Base-by-base conservation (phyloP, 2,113 vertebrate genomes). In the Pedetes capensis region DNA sequence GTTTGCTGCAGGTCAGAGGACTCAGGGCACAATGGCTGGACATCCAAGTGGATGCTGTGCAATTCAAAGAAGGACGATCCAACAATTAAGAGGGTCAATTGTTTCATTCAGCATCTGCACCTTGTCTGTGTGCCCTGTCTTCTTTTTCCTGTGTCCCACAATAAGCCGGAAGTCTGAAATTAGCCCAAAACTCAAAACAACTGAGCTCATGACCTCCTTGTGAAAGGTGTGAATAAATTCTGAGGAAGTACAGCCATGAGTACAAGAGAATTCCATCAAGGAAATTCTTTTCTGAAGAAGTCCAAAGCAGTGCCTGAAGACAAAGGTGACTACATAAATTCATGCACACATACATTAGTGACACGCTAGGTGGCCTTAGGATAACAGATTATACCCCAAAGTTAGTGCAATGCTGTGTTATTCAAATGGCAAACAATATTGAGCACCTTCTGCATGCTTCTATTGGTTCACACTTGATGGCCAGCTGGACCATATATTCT, bases 401-500 rank as follows among this genome's bases (percentile, higher is more conserved):
- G 10, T n/a, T 25, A 63, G 47, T 12, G 27, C 25, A 22, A 13
- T 5, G 22, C 16, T 22, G 32, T 39, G 68, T n/a, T 59, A 84
- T 27, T 57, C 42, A 59, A 49, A 27, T 6, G 59, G 4, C 74
- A 74, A 20, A 61, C 34, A 42, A 9, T 3, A 29, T 13, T 0
- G 1, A 32, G 47, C 11, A 57, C 37, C 81, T 57, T 5, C 23
- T 18, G 20, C 1, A 17, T 0, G n/a, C 20, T 42, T 64, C 51
- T 20, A 8, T 0, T 7, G 12, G 39, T 6, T 44, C 53, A 37
- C 2, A 10, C 47, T 3, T 32, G 10, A 39, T 12, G 57, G 11
- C 29, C 6, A 16, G 4, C 0, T 0, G 4, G 68, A 55, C 42
- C 18, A 34, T 13, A 4, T 9, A 37, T 39, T 11, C 47, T 49